Percentiles rank a stretch among this genome's conserved stretches.
Conservation (phyloP, 2,113 vertebrate genomes). For the Turdus rufiventris region DNA sequence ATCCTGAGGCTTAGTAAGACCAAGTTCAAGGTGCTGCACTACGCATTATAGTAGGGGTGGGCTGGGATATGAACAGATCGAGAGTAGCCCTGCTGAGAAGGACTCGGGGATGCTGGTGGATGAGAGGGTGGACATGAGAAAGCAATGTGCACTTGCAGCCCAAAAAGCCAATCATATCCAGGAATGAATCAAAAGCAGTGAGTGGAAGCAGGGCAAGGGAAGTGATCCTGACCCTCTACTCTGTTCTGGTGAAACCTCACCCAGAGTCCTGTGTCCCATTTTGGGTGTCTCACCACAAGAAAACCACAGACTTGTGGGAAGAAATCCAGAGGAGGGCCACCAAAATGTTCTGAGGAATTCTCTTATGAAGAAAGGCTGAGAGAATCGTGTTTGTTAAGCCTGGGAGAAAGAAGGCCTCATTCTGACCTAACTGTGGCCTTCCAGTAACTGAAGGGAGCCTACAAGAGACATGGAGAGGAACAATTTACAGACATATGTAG, state of each 20-base stretch:
- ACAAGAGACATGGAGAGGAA: background rate
- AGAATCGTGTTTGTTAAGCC: background rate
- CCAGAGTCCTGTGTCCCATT: background rate
- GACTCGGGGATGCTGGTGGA: background rate
- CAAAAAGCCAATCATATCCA: background rate
- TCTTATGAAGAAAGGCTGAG: background rate
- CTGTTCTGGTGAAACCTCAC: background rate
- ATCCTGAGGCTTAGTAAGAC: background rate
- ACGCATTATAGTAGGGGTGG: background rate
- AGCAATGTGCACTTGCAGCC: background rate
- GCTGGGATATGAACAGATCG: fast-evolving
- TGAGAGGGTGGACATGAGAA: background rate
- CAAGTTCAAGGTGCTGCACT: background rate
- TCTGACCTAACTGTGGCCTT: background rate
- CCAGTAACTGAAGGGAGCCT: background rate
- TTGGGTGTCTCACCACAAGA: background rate
- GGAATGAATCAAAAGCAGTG: background rate
- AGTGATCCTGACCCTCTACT: background rate
- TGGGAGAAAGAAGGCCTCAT: background rate
- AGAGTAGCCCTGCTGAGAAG: background rate
- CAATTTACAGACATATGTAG: background rate
- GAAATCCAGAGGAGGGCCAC: background rate
- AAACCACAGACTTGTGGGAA: background rate
- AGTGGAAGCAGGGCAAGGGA: background rate
- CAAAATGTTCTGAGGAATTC: background rate